Percentiles rank a stretch among this genome's conserved stretches.
These are phyloP conservation scores for Myodes glareolus DNA, from an alignment of 2,113 vertebrate species.

Conservation along the genomic window DNA sequence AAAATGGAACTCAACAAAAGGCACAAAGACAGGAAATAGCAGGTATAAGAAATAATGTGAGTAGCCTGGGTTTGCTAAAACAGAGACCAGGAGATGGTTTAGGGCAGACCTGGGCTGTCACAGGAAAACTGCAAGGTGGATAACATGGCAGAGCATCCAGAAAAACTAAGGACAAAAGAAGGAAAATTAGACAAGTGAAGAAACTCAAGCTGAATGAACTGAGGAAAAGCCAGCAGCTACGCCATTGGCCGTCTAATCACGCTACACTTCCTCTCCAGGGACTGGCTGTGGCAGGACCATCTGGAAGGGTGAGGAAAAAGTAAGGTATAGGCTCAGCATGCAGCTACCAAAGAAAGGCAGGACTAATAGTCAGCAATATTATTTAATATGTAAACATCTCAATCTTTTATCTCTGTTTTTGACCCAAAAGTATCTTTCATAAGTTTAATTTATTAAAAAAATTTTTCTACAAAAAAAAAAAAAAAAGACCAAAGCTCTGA, in stretches of 20 bases:
- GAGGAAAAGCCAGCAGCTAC: background rate
- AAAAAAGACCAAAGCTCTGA: slow-evolving; percentile 8
- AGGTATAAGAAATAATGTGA: background rate
- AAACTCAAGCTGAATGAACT: background rate
- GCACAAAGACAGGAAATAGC: background rate
- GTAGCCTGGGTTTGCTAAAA: background rate
- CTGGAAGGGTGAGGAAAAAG: background rate
- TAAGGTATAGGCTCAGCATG: background rate
- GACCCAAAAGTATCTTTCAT: background rate
- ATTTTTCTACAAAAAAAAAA: slow-evolving; percentile 28
- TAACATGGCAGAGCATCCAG: background rate
- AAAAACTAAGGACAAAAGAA: background rate
- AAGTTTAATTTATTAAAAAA: slow-evolving; percentile 59
- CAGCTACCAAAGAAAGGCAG: background rate
- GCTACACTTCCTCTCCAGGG: background rate
- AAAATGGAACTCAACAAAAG: background rate
- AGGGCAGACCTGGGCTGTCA: background rate
- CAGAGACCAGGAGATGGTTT: background rate
- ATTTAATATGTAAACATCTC: slow-evolving; percentile 16
- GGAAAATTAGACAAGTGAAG: background rate
- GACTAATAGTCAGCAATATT: background rate
- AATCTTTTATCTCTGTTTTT: slow-evolving; percentile 47
- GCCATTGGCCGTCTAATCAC: background rate
- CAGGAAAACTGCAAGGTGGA: background rate
- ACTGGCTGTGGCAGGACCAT: background rate